phyloP scores from a whole-genome alignment of 2,797 vertebrate species.

The Luscinia megarhynchos region DNA sequence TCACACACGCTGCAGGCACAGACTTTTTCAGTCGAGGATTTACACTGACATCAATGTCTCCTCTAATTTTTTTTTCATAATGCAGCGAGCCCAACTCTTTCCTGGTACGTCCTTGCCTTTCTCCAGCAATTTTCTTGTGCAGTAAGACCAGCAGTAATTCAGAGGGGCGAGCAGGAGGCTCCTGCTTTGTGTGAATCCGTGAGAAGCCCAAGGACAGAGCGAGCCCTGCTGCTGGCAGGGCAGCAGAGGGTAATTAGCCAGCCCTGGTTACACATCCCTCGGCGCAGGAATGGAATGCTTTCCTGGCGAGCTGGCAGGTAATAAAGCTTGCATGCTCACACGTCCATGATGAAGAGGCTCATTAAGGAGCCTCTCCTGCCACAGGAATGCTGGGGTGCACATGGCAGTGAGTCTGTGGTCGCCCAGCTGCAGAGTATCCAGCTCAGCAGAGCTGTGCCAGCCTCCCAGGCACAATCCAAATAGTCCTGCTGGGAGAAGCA shows the following conservation, averaged over 20 bases:
- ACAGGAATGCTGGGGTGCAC: constrained; percentile 20
- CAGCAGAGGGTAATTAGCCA: constrained; percentile 10
- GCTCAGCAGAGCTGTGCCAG: not conserved
- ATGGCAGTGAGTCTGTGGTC: constrained; percentile 41
- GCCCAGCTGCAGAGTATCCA: constrained; percentile 15
- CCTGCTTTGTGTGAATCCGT: not conserved
- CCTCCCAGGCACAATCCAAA: not conserved
- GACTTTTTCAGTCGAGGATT: not conserved
- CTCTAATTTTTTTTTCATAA: not conserved
- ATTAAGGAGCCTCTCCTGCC: constrained; percentile 47
- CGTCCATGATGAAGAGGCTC: constrained; percentile 16
- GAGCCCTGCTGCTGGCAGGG: not conserved
- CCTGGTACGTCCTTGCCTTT: not conserved
- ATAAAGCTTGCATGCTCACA: constrained; percentile 28
- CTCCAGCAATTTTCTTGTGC: not conserved
- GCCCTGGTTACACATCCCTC: not conserved
- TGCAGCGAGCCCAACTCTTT: not conserved
- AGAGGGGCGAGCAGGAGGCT: not conserved
- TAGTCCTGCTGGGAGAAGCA: not conserved
- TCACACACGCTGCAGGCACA: not conserved
- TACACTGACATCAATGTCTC: not conserved
- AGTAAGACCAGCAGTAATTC: not conserved
- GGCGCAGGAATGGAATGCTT: constrained; percentile 52
- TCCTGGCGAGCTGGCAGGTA: constrained; percentile 63
- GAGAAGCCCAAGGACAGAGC: not conserved